Evolutionary conservation across 2,888 invertebrate genomes (phyloP).

Genomic region (Heliconius charithonia): DNA sequence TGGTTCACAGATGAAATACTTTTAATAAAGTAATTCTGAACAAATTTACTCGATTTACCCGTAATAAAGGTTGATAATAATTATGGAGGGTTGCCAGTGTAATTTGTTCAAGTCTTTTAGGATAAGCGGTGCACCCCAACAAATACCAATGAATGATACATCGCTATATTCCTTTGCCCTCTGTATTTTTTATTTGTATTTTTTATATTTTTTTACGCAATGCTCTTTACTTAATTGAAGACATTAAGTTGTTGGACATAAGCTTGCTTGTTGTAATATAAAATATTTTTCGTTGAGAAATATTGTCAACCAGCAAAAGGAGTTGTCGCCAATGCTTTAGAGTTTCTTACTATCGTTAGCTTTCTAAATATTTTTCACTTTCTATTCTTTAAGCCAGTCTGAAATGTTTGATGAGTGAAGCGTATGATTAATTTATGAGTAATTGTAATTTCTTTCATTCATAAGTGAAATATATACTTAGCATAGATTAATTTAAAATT

Average conservation of each 20-base stretch:
- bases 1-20: too few relatives aligned
- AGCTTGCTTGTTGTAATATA: slow-evolving; percentile 39
- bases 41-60: too few relatives aligned
- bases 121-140: too few relatives aligned
- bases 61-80: too few relatives aligned
- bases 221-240: slow-evolving; percentile 44
- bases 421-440: slow-evolving; percentile 37
- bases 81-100: too few relatives aligned
- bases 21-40: too few relatives aligned
- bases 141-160: too few relatives aligned
- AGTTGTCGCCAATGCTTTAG: slow-evolving; percentile 66
- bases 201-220: background rate
- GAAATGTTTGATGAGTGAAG: slow-evolving; percentile 43
- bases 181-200: too few relatives aligned
- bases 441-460: slow-evolving; percentile 45
- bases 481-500: background rate
- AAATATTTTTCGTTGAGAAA: slow-evolving; percentile 64
- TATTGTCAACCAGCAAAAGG: slow-evolving; percentile 58
- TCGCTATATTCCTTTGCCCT: too few relatives aligned
- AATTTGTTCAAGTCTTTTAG: too few relatives aligned
- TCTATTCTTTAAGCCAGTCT: slow-evolving; percentile 41
- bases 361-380: slow-evolving; percentile 49
- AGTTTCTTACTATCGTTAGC: slow-evolving; percentile 40
- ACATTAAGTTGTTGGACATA: slow-evolving; percentile 31
- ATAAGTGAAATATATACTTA: background rate